Evolutionary conservation across 2,888 invertebrate genomes (phyloP), one percentile per base, ranked within the genome.

Genomic region (Oxystoma pomonae): DNA sequence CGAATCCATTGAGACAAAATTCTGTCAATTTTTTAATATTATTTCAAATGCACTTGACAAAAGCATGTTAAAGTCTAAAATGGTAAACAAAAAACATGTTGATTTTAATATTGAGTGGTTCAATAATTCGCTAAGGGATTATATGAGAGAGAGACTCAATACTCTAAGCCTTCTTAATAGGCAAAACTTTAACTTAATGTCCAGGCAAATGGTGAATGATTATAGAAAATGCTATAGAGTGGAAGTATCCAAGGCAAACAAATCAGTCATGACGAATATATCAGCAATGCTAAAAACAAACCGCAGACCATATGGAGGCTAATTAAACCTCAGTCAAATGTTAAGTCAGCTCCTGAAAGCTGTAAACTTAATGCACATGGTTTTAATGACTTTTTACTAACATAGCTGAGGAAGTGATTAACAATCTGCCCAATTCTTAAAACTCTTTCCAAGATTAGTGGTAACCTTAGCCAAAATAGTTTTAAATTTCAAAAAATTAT

Each of bases 381-480:
- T 53, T 19, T 35, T 3, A 52, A 22, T 59, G 50, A 52, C 12
- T 59, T 59, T 58, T 21, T 55, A 18, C 16, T 3, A 55, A 17
- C 18, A 55, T 55, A 19, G 55, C 55, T 16, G 55, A 7, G 20
- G 55, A 55, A 17, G 55, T n/a, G 16, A 12, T 55, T 12, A 35
- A 35, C 3, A 35, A 3, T 35, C 35, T 35, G 5, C 35, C 35
- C 3, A 35, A 35, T 12, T 35, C 35, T 35, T 12, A 35, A 12
- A 35, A 35, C 3, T 35, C 35, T 7, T 35, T 35, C 12, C 3
- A 35, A 7, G 35, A 35, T 35, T 35, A 35, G 35, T 35, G 35
- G 35, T 35, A 35, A 35, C 12, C 12, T 35, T 35, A 35, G 35
- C 12, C 35, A 35, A 35, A 3, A 7, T 35, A 35, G 35, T 35